These are phyloP conservation scores for Polymixis flavicincta DNA, from an alignment of 2,888 invertebrate genomes.

Conservation along the genomic window DNA sequence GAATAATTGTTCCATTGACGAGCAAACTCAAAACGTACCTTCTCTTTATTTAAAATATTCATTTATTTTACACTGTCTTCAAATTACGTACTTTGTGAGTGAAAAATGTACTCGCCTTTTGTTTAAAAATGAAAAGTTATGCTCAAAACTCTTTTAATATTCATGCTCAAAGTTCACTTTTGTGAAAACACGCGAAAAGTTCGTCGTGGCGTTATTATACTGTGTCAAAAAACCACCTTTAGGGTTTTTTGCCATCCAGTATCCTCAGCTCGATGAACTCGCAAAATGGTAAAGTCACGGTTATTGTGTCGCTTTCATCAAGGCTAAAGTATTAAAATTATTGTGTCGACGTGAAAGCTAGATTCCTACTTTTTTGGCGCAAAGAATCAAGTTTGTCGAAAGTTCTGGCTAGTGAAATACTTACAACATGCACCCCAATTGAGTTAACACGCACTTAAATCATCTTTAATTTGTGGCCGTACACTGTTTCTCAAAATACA, in stretches of 20 bases:
- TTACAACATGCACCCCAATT: too few species aligned
- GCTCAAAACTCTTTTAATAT: conserved; percentile 26
- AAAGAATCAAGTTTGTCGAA: background rate
- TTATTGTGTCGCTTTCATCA: background rate
- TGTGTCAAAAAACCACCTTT: background rate
- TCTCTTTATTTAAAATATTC: conserved; percentile 2
- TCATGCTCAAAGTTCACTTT: conserved; percentile 18
- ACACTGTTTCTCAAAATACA: too few species aligned
- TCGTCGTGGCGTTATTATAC: background rate
- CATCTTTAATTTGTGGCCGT: too few species aligned
- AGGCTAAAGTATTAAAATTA: background rate
- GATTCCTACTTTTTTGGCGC: too few species aligned
- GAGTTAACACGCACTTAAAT: too few species aligned
- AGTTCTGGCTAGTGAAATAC: background rate
- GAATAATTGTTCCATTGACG: background rate
- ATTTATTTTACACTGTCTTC: background rate
- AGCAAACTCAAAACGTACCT: background rate
- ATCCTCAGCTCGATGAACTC: background rate
- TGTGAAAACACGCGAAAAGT: conserved; percentile 4
- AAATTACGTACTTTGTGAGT: conserved; percentile 6
- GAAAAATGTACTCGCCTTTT: conserved; percentile 15
- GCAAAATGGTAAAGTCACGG: background rate
- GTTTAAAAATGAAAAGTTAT: conserved; percentile 16
- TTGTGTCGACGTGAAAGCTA: background rate
- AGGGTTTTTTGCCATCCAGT: background rate